Evolutionary conservation across 2,797 vertebrate genomes (phyloP).

Genomic region (Thamnophis elegans): DNA sequence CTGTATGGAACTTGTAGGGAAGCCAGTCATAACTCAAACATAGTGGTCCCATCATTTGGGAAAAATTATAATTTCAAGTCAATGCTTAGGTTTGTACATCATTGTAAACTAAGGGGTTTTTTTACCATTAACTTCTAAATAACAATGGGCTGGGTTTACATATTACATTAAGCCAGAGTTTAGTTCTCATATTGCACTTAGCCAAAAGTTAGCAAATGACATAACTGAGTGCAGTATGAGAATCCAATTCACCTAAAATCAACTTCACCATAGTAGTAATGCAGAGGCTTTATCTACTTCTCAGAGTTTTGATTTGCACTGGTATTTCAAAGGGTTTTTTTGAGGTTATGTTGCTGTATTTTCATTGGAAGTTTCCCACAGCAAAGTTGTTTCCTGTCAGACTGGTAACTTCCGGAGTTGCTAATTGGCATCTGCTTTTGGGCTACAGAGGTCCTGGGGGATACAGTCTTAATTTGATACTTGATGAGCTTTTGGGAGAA

Average conservation of each 20-base stretch:
- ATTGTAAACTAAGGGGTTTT: neutral
- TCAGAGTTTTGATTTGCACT: slow-evolving; percentile 10
- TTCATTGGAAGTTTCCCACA: slow-evolving; percentile 49
- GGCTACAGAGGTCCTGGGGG: slow-evolving; percentile 27
- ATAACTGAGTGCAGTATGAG: neutral
- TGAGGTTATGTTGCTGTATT: slow-evolving; percentile 44
- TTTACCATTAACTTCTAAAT: neutral
- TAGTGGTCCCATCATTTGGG: neutral
- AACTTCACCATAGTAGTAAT: neutral
- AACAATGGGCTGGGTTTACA: neutral
- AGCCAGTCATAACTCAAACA: neutral
- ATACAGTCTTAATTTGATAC: neutral
- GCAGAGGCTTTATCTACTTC: slow-evolving; percentile 34
- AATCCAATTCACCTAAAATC: neutral
- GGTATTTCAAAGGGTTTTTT: slow-evolving; percentile 50
- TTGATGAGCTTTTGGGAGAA: neutral
- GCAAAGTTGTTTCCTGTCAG: slow-evolving; percentile 25
- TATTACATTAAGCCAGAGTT: neutral
- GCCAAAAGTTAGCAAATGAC: neutral
- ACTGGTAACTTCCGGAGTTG: slow-evolving; percentile 1
- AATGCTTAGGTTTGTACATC: neutral
- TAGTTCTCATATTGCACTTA: neutral
- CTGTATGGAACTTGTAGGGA: neutral
- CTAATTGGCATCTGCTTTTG: neutral
- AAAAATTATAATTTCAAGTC: neutral